These are phyloP conservation scores for Neoascia interrupta DNA, from an alignment of 2,888 invertebrate genomes.

Conservation along the genomic window DNA sequence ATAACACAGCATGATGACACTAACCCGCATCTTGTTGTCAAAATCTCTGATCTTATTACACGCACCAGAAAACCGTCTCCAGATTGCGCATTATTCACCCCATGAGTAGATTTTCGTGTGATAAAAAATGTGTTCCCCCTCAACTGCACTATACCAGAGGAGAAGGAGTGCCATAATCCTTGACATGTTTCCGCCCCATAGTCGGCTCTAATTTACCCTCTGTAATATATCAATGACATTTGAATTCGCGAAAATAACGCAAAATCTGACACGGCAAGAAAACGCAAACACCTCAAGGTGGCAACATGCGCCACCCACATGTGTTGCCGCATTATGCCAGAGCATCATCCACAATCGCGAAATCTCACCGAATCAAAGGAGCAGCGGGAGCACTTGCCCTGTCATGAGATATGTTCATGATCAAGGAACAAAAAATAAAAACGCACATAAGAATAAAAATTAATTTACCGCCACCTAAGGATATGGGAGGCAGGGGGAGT, in stretches of 20 bases:
- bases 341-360: slow-evolving; percentile 49
- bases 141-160: not conserved
- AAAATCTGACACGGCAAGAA: slow-evolving; percentile 28
- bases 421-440: not conserved
- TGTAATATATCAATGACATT: slow-evolving; percentile 65
- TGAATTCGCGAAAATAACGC: slow-evolving; percentile 23
- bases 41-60: slow-evolving; percentile 48
- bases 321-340: slow-evolving; percentile 5
- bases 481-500: not conserved
- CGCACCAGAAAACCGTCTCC: slow-evolving; percentile 14
- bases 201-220: slow-evolving; percentile 58
- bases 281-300: slow-evolving; percentile 19
- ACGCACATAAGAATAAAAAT: no score
- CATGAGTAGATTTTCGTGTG: slow-evolving; percentile 2
- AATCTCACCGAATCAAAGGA: slow-evolving; percentile 52
- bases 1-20: slow-evolving; percentile 5
- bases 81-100: slow-evolving; percentile 30
- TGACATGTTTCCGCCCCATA: slow-evolving; percentile 42
- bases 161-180: slow-evolving; percentile 30
- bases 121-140: not conserved
- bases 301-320: slow-evolving; percentile 59
- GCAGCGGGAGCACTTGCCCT: slow-evolving; percentile 13
- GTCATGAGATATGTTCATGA: slow-evolving; percentile 37
- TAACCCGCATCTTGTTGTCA: slow-evolving; percentile 1
- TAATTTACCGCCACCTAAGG: slow-evolving; percentile 62